Percentiles rank a stretch among this genome's conserved stretches.
phyloP scores from a whole-genome alignment of 2,113 vertebrate species.

The Scopus umbretta region DNA sequence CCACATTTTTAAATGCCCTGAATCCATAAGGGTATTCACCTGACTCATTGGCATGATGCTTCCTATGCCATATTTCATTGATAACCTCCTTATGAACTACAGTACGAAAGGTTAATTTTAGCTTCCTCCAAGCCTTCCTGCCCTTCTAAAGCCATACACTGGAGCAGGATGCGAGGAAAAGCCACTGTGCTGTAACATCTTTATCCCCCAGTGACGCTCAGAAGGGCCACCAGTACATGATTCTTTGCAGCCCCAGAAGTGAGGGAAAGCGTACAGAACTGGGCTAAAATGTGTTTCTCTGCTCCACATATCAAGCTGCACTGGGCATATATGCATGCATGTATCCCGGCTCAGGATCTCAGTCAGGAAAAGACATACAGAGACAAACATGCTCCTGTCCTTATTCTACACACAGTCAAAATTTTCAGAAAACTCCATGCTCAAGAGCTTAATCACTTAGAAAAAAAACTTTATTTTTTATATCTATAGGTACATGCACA shows the following conservation, averaged over 20 bases:
- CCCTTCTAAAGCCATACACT: neutral
- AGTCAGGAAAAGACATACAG: neutral
- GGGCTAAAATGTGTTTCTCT: neutral
- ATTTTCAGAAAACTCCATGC: neutral
- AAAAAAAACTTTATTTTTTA: neutral
- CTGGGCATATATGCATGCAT: rapidly evolving
- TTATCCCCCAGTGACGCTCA: neutral
- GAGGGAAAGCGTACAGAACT: neutral
- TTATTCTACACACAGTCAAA: neutral
- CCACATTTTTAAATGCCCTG: neutral
- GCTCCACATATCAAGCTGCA: neutral
- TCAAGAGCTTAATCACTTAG: neutral
- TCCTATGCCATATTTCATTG: neutral
- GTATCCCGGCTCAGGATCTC: neutral
- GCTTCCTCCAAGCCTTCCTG: neutral
- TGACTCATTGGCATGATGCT: neutral
- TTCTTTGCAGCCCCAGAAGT: neutral
- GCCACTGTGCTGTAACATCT: neutral
- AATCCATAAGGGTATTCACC: neutral
- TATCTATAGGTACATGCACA: neutral
- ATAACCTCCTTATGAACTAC: neutral
- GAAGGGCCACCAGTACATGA: neutral
- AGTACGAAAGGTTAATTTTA: neutral
- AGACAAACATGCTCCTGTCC: neutral
- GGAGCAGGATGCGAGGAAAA: neutral